Evolutionary conservation across 30 jellyfish, hydroid and myxozoan species (phyloP).

Genomic region (Sanderia malayensis): DNA sequence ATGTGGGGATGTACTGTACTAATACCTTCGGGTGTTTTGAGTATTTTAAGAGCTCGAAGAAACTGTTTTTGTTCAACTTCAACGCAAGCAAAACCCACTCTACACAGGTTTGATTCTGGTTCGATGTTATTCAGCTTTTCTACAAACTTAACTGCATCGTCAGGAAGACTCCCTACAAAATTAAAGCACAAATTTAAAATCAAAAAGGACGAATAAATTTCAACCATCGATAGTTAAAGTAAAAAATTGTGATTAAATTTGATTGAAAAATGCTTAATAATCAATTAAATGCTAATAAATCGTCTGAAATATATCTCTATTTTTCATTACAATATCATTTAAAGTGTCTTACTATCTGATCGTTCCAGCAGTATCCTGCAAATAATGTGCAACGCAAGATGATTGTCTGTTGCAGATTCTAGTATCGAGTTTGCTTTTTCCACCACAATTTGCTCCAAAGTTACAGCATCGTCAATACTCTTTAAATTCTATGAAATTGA

Average conservation of each 20-base stretch:
- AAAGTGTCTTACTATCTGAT: slow-evolving; percentile 43
- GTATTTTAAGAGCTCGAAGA: not conserved
- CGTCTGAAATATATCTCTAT: too few relatives aligned
- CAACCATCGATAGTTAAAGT: too few relatives aligned
- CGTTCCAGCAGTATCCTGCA: slow-evolving; percentile 16
- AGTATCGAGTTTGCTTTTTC: slow-evolving; percentile 29
- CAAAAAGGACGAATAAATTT: too few relatives aligned
- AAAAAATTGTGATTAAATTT: too few relatives aligned
- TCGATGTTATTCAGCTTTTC: not conserved
- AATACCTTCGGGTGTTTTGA: slow-evolving; percentile 26
- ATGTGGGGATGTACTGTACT: too few relatives aligned
- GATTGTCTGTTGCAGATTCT: slow-evolving; percentile 13
- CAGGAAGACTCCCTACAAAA: slow-evolving; percentile 5
- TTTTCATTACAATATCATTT: too few relatives aligned
- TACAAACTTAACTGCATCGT: slow-evolving; percentile 1
- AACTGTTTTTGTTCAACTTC: not conserved
- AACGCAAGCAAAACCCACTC: slow-evolving; percentile 20
- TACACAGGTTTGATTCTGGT: not conserved
- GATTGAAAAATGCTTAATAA: too few relatives aligned
- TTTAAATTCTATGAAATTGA: slow-evolving; percentile 8
- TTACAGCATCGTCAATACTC: not conserved
- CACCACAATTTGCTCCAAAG: slow-evolving; percentile 18
- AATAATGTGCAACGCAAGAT: slow-evolving; percentile 14
- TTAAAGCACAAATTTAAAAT: too few relatives aligned
- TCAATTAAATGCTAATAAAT: too few relatives aligned